phyloP scores from a whole-genome alignment of 1,140 invertebrate species.

The Yoshiicerus persimilis region DNA sequence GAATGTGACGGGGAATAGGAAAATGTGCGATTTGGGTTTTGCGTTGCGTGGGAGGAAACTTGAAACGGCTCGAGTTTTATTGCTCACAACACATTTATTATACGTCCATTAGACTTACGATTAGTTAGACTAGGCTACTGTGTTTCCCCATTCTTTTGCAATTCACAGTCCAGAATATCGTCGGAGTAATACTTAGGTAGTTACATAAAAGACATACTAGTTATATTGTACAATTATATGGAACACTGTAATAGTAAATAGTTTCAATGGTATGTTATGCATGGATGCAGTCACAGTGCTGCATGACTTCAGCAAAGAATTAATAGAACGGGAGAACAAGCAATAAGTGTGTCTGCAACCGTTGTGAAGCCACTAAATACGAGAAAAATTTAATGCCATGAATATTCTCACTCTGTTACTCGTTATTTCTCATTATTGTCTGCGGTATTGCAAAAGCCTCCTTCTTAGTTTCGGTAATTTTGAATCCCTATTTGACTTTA shows the following conservation, averaged over 20 bases:
- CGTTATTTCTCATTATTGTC: constrained; percentile 26
- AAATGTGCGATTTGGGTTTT: not conserved
- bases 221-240: not conserved
- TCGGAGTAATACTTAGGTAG: not conserved
- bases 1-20: not conserved
- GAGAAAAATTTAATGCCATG: constrained; percentile 18
- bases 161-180: too few relatives aligned
- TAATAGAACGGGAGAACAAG: not conserved
- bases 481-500: not conserved
- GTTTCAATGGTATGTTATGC: not conserved
- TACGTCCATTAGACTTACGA: not conserved
- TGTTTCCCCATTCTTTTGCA: not conserved
- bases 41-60: not conserved
- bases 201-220: not conserved
- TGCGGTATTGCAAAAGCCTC: not conserved
- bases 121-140: not conserved
- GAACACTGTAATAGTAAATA: not conserved
- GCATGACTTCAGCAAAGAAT: not conserved
- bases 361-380: constrained; percentile 7
- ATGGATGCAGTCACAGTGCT: not conserved
- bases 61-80: not conserved
- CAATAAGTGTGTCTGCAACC: not conserved
- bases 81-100: constrained; percentile 18
- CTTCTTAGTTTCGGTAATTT: not conserved
- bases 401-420: constrained; percentile 28